These are phyloP conservation scores for Mionectes macconnelli DNA, from an alignment of 2,113 vertebrate genomes.

Conservation along the genomic window DNA sequence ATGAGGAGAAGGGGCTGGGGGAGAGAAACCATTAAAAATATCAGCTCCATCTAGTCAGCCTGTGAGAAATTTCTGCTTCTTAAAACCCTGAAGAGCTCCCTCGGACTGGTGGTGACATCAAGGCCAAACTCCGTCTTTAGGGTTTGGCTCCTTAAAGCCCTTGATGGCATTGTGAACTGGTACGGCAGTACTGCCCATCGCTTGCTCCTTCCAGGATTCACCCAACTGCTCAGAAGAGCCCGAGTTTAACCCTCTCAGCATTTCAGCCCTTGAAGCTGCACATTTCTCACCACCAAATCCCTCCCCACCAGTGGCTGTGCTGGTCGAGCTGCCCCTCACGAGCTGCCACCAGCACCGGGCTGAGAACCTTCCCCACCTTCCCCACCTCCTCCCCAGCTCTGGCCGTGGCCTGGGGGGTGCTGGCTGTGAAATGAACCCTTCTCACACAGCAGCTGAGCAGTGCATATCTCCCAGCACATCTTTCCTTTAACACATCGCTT, in stretches of 20 bases:
- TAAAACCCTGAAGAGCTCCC: background rate
- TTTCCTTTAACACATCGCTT: conserved; percentile 22
- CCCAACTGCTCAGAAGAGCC: background rate
- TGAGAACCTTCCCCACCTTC: background rate
- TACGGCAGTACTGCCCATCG: background rate
- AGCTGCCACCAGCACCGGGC: background rate
- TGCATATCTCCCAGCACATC: conserved; percentile 5
- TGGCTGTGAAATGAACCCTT: conserved; percentile 37
- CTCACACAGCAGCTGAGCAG: conserved; percentile 61
- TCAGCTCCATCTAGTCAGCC: background rate
- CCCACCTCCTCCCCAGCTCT: conserved; percentile 15
- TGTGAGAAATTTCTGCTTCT: background rate
- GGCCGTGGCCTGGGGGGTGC: conserved; percentile 48
- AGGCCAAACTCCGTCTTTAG: background rate
- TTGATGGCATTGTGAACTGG: background rate
- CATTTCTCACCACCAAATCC: background rate
- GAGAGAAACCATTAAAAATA: background rate
- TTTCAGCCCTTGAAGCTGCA: background rate
- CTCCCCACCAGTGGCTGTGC: background rate
- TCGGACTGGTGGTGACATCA: background rate
- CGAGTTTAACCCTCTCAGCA: background rate
- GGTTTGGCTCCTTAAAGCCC: background rate
- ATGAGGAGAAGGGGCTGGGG: background rate
- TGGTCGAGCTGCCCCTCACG: background rate
- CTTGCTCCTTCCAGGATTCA: background rate